Evolutionary conservation across 2,113 vertebrate genomes (phyloP).

Genomic region (Centropus bengalensis): DNA sequence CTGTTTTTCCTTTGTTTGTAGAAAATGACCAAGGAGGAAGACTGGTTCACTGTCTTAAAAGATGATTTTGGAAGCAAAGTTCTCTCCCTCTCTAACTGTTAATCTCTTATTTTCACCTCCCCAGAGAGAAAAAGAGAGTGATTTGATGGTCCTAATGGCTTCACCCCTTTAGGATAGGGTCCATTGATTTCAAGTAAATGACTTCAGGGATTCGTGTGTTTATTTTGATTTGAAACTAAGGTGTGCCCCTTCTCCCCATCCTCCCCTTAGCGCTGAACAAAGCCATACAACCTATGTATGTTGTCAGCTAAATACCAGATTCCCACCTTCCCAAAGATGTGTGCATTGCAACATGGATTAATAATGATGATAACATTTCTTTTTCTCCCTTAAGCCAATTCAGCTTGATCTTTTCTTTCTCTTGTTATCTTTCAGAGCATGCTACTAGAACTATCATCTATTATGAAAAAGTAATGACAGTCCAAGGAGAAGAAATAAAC

Average conservation of each 20-base stretch:
- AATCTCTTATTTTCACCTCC: not conserved
- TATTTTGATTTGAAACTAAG: not conserved
- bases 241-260: not conserved
- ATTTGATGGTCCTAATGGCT: rapidly evolving
- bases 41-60: not conserved
- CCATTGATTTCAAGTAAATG: not conserved
- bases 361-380: not conserved
- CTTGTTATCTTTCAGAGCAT: conserved; percentile 86
- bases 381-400: conserved; percentile 1
- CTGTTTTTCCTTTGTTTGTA: rapidly evolving
- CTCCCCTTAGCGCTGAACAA: not conserved
- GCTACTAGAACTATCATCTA: conserved; percentile 94
- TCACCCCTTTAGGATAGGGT: not conserved
- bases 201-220: not conserved
- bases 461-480: conserved; percentile 92
- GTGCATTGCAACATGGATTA: not conserved
- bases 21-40: not conserved
- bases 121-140: not conserved
- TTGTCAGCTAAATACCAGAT: not conserved
- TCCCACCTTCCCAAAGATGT: not conserved
- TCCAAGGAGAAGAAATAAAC: conserved; percentile 22
- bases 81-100: not conserved
- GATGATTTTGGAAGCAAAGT: not conserved
- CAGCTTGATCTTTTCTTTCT: conserved; percentile 38
- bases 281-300: not conserved